These are phyloP conservation scores for Naja naja DNA, from an alignment of 2,113 vertebrate species.

Conservation along the genomic window DNA sequence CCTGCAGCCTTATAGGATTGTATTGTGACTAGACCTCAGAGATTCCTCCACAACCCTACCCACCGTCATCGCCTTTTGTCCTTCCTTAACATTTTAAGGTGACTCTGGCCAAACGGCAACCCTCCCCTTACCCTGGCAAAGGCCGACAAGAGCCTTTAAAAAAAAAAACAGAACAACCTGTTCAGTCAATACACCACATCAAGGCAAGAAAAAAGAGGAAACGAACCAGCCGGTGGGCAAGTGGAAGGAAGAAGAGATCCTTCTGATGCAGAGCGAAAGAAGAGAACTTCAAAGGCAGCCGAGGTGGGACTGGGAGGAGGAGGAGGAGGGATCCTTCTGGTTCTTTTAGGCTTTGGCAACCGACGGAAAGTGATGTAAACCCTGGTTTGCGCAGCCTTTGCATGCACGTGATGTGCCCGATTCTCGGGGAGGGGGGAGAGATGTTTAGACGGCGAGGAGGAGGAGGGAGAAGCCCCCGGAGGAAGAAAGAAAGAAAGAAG, in stretches of 20 bases:
- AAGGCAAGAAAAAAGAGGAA: neutral
- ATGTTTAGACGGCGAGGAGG: neutral
- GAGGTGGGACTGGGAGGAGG: neutral
- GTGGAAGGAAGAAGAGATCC: neutral
- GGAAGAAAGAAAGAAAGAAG: neutral
- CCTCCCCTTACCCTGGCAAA: slow-evolving; percentile 8
- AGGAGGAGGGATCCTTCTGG: neutral
- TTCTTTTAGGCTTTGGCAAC: neutral
- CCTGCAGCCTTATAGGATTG: neutral
- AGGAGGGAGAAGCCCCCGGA: too few relatives aligned
- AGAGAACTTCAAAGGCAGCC: neutral
- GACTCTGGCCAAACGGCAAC: neutral
- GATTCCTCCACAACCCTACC: slow-evolving; percentile 18
- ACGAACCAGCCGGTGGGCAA: neutral
- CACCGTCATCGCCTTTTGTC: slow-evolving; percentile 16
- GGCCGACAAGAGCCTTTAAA: slow-evolving; percentile 1
- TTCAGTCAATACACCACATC: neutral
- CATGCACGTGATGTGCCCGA: neutral
- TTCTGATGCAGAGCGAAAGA: neutral
- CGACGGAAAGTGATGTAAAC: neutral
- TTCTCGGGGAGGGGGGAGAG: neutral
- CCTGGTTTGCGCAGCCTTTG: neutral
- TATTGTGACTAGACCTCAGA: neutral
- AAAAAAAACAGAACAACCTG: neutral
- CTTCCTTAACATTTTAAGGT: slow-evolving; percentile 21